phyloP scores from a whole-genome alignment of 2,888 invertebrate species.

The Cantharis rufa region DNA sequence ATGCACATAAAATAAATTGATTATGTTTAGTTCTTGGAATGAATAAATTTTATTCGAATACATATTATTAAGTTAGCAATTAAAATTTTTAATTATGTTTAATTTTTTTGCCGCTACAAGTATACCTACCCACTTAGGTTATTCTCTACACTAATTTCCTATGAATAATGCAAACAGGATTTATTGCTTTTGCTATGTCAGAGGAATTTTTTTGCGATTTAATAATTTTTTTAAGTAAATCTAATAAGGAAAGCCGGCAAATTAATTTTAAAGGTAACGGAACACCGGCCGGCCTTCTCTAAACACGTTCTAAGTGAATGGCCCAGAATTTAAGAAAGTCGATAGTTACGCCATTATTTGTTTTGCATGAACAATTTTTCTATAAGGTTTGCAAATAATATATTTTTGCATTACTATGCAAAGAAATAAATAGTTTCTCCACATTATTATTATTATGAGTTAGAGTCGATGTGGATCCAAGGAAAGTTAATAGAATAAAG shows the following conservation, averaged over 20 bases:
- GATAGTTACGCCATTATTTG: conserved; percentile 28
- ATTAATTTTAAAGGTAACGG: conserved; percentile 24
- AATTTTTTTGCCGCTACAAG: not conserved
- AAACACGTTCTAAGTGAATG: conserved; percentile 30
- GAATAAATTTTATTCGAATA: not conserved
- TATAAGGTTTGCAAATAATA: conserved; percentile 17
- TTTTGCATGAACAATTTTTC: conserved; percentile 30
- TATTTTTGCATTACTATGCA: conserved; percentile 10
- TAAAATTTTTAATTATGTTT: not conserved
- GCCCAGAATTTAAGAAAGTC: conserved; percentile 37
- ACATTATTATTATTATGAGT: not conserved
- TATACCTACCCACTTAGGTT: not conserved
- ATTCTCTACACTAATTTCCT: not conserved
- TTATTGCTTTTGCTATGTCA: not conserved
- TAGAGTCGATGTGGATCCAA: not conserved
- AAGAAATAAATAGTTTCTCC: conserved; percentile 5
- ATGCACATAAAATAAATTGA: not conserved
- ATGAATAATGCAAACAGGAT: not conserved
- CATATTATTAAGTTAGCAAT: not conserved
- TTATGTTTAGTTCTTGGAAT: not conserved
- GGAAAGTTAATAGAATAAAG: conserved; percentile 11
- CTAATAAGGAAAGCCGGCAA: not conserved
- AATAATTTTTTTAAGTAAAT: not conserved
- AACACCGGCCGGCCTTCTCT: conserved; percentile 27
- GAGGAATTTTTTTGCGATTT: not conserved